Base-by-base conservation (phyloP, 2,888 invertebrate genomes). In the Ferdinandea cuprea region DNA sequence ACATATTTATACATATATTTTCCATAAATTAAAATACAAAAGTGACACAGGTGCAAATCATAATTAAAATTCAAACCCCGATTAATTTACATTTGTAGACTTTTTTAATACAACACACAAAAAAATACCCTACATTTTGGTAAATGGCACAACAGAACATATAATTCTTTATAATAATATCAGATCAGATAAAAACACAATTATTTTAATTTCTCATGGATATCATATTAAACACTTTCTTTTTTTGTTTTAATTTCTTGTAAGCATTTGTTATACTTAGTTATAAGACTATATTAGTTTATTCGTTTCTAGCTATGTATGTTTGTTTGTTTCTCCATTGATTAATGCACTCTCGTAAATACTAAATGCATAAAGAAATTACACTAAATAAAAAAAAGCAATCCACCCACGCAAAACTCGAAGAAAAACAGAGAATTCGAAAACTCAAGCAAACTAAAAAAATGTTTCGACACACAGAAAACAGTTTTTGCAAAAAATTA, bases 21-120 rank as follows among this genome's bases (percentile, higher is more conserved):
- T 9, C 35, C 19, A 17, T 17, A 35, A 46, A 21, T 46, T 46
- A 28, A 58, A 54, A 68, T 44, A 58, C 46, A 28, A 69, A 56
- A 40, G 28, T 59, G 71, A 71, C 40, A 71, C 59, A 59, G 59
- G 71, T 59, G 59, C 59, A 71, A 71, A 59, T 40, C 13, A 71
- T 50, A 19, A 21, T 28, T 28, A 40, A 28, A 59, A 48, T 3
- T 19, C 30, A 8, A 11, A 30, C 28, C 30, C 28, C 9, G 15
- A 28, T 30, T 9, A 61, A 37, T 48, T 69, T 1, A 13, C 25
- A 48, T 17, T 59, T 40, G 30, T 17, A 40, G 50, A 2, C 11
- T 52, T 40, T 40, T 17, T 40, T 52, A 40, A 15, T 40, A 19
- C 5, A 30, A 42, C 37, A 35, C 35, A 17, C 58, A 59, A 35